Evolutionary conservation across 2,888 invertebrate species (phyloP), one percentile per base, ranked within the genome.

Genomic region (Phaedon cochleariae): DNA sequence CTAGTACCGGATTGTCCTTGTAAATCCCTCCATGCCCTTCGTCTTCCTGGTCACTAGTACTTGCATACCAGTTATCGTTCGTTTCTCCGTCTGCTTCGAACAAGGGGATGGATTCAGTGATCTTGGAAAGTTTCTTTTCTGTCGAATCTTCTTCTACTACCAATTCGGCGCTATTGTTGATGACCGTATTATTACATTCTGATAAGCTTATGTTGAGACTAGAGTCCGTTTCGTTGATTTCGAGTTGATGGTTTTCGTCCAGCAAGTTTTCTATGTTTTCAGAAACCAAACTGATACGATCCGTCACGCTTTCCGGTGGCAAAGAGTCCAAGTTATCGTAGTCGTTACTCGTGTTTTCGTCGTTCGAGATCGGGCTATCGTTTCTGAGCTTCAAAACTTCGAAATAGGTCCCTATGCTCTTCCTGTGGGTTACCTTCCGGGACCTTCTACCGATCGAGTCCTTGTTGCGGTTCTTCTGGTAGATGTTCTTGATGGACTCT

Each of bases 1-100:
- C 94, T 55, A 94, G 83, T 6, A 94, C 94, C 0, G 94, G 94
- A 83, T 94, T 94, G 73, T 93, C 92, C 80, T 90, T 89, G 73
- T 91, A 90, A 73, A 90, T 88, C 78, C 90, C 90, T 77, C 87
- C 87, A 20, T 89, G 87, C 67, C 90, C 88, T 62, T 90, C 89
- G 68, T 90, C 88, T 78, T 93, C 93, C 49, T 90, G 90, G 78
- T 92, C 93, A 77, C 92, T 92, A 17, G 90, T 90, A 77, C 90
- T 91, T 12, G 90, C 90, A 81, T 93, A 93, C 93, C 93, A 93
- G 81, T 92, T 92, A 51, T 76, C 73, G 65, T 92, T 92, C 74
- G 87, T 89, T 4, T 86, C 85, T 54, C 84, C 84, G 59, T 76
- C 83, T 29, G 77, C 81, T 52, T 84, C 83, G 71, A 84, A 84